Evolutionary conservation across 1,140 invertebrate genomes (phyloP), one percentile per base, ranked within the genome.

Genomic region (Polypedilum pembai): DNA sequence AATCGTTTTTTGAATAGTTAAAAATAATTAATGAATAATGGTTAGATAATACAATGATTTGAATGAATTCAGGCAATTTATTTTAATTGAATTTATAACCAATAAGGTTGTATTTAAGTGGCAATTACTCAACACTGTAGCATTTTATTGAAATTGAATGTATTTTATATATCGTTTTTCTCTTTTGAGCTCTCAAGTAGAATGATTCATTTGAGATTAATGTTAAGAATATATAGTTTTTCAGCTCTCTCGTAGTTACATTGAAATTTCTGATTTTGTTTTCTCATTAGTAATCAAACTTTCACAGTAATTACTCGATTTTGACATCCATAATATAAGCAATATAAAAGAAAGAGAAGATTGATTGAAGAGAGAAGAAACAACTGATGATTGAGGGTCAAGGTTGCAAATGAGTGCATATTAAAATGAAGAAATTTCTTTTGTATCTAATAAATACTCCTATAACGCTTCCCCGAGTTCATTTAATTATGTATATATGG

Each of bases 21-120:
- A 33, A 33, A 3, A 33, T 33, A 33, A 33, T 33, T 33, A 33
- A 33, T 33, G 24, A 33, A 33, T 33, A 33, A 33, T 33, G 24
- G 24, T 33, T 33, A 33, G 24, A 33, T 33, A 33, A 56, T 56
- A n/a, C 12, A 56, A 56, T 15, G 12, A 56, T 12, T 56, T 56
- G 45, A 56, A 56, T 56, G 45, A 56, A 56, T 15, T 56, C 3
- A 56, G 15, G 45, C 12, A 56, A 56, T 56, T 56, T 12, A 8
- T n/a, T 56, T 56, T 56, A 56, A 56, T 56, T 56, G 45, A 56
- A 56, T 56, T 56, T 56, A 56, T 56, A n/a, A 12, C 45, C 45
- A n/a, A n/a, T 56, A 56, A 56, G 45, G 45, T 56, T 56, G n/a
- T 56, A n/a, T 2, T 56, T 56, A n/a, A 56, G 45, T 56, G 45